Base-by-base conservation (phyloP, 2,888 invertebrate species). In the Diaperis boleti region DNA sequence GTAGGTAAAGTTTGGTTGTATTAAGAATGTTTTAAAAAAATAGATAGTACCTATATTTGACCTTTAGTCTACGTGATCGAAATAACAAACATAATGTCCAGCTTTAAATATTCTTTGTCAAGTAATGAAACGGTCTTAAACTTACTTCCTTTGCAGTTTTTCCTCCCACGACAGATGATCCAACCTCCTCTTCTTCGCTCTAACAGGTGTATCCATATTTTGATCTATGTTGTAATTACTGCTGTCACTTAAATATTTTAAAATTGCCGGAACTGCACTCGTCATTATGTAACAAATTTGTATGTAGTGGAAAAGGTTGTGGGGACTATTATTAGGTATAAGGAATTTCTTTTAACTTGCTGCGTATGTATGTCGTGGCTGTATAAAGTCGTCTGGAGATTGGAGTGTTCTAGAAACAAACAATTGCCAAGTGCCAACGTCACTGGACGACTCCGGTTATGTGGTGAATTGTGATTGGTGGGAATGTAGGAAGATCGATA, bases 81-180 rank as follows among this genome's bases (percentile, higher is more conserved):
- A 31, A 7, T 10, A 31, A 8, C 8, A 6, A 31, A 31, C 20
- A 20, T 4, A 20, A 20, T 20, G 20, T 20, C 20, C 3, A 3
- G 20, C 6, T 20, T n/a, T n/a, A n/a, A n/a, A n/a, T n/a, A n/a
- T n/a, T n/a, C n/a, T n/a, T n/a, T n/a, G n/a, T n/a, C n/a, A n/a
- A n/a, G n/a, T n/a, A n/a, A n/a, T n/a, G n/a, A n/a, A n/a, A n/a
- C n/a, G n/a, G n/a, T n/a, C n/a, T 3, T 6, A 20, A 20, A 35
- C 92, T 86, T 82, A 94, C 94, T 94, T 94, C 78, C 94, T 85
- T 81, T 93, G 91, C 74, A 94, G 84, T 79, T 94, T 95, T 79
- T 94, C 93, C 76, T 94, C 94, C 89, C 92, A 91, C 62, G 92
- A 85, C 37, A 94, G 82, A 79, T 95, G 94, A 79, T 94, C 94